These are phyloP conservation scores for Scaeva pyrastri DNA, from an alignment of 2,888 invertebrate genomes.

Conservation along the genomic window DNA sequence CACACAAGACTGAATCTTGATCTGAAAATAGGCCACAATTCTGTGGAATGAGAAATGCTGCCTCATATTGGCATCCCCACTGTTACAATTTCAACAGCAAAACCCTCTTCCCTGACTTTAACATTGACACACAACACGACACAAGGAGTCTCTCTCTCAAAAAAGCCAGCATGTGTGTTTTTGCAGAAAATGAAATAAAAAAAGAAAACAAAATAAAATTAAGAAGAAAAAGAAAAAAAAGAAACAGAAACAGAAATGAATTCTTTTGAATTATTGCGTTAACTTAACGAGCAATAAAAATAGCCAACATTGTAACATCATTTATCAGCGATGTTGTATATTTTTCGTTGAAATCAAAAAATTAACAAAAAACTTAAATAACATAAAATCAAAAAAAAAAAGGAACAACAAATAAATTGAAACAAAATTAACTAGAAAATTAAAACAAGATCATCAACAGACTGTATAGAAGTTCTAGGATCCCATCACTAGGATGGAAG, in stretches of 20 bases:
- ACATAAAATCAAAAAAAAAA: background rate
- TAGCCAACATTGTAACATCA: conserved; percentile 73
- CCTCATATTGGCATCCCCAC: conserved; percentile 54
- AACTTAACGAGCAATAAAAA: conserved; percentile 71
- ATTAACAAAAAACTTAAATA: conserved; percentile 4
- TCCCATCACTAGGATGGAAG: background rate
- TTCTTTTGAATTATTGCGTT: conserved; percentile 76
- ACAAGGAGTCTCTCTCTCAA: background rate
- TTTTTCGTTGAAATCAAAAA: conserved; percentile 61
- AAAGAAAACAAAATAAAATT: background rate
- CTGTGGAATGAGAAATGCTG: conserved; percentile 44
- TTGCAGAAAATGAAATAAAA: background rate
- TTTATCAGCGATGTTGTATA: conserved; percentile 69
- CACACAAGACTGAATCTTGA: background rate
- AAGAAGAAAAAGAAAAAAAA: background rate
- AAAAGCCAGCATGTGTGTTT: background rate
- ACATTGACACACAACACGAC: conserved; percentile 15
- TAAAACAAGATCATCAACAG: conserved; percentile 65
- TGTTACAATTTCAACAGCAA: conserved; percentile 40
- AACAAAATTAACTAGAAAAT: conserved; percentile 57
- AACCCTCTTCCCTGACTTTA: background rate
- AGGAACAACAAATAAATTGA: background rate
- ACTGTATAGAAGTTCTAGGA: background rate
- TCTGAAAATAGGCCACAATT: conserved; percentile 65
- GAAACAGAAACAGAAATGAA: conserved; percentile 39